These are phyloP conservation scores for Tetrao urogallus DNA, from an alignment of 2,113 vertebrate genomes.

Conservation along the genomic window DNA sequence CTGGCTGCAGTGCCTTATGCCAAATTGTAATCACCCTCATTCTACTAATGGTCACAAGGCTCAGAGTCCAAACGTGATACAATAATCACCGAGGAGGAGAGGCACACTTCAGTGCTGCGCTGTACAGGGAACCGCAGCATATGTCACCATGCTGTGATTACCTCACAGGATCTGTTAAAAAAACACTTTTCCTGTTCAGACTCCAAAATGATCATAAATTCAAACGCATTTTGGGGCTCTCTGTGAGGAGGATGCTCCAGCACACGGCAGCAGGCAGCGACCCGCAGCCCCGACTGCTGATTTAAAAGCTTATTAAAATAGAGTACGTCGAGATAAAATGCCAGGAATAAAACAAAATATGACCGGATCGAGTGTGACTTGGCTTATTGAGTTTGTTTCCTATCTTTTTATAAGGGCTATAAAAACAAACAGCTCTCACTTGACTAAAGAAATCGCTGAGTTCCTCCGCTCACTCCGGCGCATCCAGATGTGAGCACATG, in stretches of 20 bases:
- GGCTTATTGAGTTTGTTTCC: slow-evolving; percentile 69
- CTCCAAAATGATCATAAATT: slow-evolving; percentile 32
- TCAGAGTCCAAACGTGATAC: slow-evolving; percentile 24
- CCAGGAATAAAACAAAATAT: slow-evolving; percentile 50
- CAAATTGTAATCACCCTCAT: slow-evolving; percentile 68
- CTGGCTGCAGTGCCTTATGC: slow-evolving; percentile 36
- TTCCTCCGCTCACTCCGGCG: slow-evolving; percentile 26
- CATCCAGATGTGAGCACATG: background rate
- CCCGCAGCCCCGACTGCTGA: background rate
- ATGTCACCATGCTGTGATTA: slow-evolving; percentile 30
- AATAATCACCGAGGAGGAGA: slow-evolving; percentile 61
- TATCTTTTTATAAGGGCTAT: slow-evolving; percentile 63
- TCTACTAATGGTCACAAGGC: slow-evolving; percentile 51
- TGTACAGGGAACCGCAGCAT: background rate
- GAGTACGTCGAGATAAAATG: slow-evolving; percentile 49
- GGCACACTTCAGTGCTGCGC: background rate
- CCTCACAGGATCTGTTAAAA: slow-evolving; percentile 39
- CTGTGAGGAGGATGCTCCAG: slow-evolving; percentile 45
- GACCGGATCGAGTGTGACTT: slow-evolving; percentile 53
- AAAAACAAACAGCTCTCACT: slow-evolving; percentile 67
- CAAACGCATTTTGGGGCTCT: slow-evolving; percentile 48
- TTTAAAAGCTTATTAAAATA: slow-evolving; percentile 55
- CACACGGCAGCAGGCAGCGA: background rate
- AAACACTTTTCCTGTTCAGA: slow-evolving; percentile 39
- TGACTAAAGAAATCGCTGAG: slow-evolving; percentile 50